Conservation (phyloP, 2,113 vertebrate species). For the Tupaia chinensis region DNA sequence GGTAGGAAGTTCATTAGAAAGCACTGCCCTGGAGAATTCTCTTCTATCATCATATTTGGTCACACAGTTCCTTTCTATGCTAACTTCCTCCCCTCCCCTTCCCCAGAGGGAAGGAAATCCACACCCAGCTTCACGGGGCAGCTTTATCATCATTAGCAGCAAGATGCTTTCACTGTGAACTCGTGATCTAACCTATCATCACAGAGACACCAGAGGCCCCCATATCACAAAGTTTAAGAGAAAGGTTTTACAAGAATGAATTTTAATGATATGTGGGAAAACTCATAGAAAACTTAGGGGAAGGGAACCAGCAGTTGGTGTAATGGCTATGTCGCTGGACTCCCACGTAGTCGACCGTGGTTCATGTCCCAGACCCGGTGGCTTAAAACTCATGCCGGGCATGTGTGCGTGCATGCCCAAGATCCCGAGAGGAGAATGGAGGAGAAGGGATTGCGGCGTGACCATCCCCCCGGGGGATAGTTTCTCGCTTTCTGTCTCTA, state of each 20-base stretch:
- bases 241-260: not conserved
- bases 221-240: not conserved
- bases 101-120: not conserved
- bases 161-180: not conserved
- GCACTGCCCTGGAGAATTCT: not conserved
- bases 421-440: too few relatives aligned
- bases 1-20: not conserved
- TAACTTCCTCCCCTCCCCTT: not conserved
- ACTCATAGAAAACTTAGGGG: not conserved
- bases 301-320: too few relatives aligned
- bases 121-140: not conserved
- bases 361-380: too few relatives aligned
- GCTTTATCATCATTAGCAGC: not conserved
- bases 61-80: not conserved
- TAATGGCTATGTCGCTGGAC: too few relatives aligned
- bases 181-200: not conserved
- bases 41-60: not conserved
- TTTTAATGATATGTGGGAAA: not conserved
- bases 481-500: too few relatives aligned
- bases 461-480: too few relatives aligned
- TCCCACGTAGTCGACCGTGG: too few relatives aligned
- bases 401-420: too few relatives aligned
- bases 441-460: too few relatives aligned
- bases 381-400: too few relatives aligned
- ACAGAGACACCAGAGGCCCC: not conserved